Percentiles rank a stretch among this genome's conserved stretches.
Conservation (phyloP, 2,888 invertebrate species). For the Cistogaster globosa region DNA sequence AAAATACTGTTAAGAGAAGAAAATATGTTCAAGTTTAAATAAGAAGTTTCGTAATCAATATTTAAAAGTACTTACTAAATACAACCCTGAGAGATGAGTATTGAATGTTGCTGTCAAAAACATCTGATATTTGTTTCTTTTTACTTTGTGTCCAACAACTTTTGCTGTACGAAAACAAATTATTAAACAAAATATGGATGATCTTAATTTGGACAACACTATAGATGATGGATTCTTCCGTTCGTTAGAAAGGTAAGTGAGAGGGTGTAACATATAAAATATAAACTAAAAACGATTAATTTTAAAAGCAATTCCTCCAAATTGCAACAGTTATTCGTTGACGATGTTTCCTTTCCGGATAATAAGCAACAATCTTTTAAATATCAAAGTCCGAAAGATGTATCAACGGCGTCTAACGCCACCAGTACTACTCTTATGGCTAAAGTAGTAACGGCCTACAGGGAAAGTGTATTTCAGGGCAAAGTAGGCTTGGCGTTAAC, state of each 20-base stretch:
- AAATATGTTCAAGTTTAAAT: too few species aligned
- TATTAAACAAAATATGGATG: constrained; percentile 61
- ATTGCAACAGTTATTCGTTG: constrained; percentile 74
- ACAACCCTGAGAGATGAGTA: constrained; percentile 20
- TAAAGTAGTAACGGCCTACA: constrained; percentile 77
- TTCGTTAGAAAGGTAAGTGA: constrained; percentile 70
- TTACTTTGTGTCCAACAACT: neutral
- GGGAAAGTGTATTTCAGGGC: constrained; percentile 79
- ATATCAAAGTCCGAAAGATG: constrained; percentile 74
- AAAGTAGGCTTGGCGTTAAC: constrained; percentile 84
- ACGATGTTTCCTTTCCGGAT: constrained; percentile 46
- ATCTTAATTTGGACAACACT: constrained; percentile 64
- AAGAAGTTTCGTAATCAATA: too few species aligned
- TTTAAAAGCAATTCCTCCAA: constrained; percentile 71
- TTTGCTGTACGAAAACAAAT: neutral
- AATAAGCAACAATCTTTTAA: constrained; percentile 73
- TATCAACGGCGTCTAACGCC: neutral
- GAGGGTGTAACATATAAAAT: neutral
- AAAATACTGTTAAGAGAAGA: too few species aligned
- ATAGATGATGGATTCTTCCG: constrained; percentile 75
- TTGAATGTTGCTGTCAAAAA: neutral
- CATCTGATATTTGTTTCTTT: constrained; percentile 49
- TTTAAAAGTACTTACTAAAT: neutral
- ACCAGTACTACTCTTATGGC: constrained; percentile 75
- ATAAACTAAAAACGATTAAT: neutral